phyloP scores from a whole-genome alignment of 2,113 vertebrate genomes.

The Nesoenas mayeri region DNA sequence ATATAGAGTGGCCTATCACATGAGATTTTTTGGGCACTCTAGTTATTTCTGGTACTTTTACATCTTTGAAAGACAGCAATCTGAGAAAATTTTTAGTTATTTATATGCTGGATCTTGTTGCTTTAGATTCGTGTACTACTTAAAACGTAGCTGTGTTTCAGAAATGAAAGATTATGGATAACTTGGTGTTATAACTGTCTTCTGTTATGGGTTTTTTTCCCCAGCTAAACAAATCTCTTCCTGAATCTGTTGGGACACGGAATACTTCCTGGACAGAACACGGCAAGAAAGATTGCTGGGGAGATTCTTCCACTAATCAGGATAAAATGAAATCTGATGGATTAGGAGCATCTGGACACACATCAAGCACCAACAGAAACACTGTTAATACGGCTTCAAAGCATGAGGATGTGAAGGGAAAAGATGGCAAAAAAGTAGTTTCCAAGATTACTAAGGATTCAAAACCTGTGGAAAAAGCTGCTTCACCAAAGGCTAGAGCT shows the following conservation, averaged over 20 bases:
- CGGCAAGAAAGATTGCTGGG: slow-evolving; percentile 55
- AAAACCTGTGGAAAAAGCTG: slow-evolving; percentile 77
- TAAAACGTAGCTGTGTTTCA: neutral
- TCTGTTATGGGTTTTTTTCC: neutral
- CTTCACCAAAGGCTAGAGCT: slow-evolving; percentile 81
- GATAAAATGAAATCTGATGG: slow-evolving; percentile 97
- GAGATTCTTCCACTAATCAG: slow-evolving; percentile 57
- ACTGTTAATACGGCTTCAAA: slow-evolving; percentile 80
- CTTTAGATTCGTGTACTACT: neutral
- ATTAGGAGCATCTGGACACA: slow-evolving; percentile 82
- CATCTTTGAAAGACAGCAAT: neutral
- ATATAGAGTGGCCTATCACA: neutral
- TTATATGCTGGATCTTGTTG: neutral
- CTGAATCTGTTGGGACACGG: slow-evolving; percentile 72
- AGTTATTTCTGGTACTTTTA: neutral
- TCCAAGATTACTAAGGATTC: slow-evolving; percentile 74
- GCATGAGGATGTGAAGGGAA: slow-evolving; percentile 79
- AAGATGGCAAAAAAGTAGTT: slow-evolving; percentile 76
- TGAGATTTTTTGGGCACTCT: neutral
- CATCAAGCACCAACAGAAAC: slow-evolving; percentile 73
- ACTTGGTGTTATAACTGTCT: neutral
- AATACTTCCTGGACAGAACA: slow-evolving; percentile 69
- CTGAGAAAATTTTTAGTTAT: neutral
- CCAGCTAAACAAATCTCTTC: slow-evolving; percentile 73
- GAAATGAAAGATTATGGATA: neutral